Evolutionary conservation across 2,113 vertebrate genomes (phyloP).

Genomic region (Athene cunicularia): DNA sequence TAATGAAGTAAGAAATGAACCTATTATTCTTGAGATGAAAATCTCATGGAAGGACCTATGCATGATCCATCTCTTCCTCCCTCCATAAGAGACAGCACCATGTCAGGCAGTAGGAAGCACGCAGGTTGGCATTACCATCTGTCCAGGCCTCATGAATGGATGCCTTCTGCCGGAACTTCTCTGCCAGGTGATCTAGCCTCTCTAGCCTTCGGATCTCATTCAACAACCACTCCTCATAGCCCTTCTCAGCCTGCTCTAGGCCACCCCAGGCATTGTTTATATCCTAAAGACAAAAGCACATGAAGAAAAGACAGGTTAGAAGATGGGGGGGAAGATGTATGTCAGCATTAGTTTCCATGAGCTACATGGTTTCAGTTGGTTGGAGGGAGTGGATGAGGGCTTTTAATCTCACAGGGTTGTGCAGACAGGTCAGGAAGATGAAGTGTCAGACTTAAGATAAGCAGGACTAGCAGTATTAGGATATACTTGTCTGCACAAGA

Average conservation of each 20-base stretch:
- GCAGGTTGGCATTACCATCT: constrained; percentile 80
- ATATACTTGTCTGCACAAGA: neutral
- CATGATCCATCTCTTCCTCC: neutral
- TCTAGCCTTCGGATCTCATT: constrained; percentile 97
- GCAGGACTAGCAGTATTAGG: neutral
- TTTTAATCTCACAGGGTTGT: neutral
- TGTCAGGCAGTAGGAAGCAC: neutral
- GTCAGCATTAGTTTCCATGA: neutral
- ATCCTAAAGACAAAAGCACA: constrained; percentile 77
- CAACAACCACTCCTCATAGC: constrained; percentile 97
- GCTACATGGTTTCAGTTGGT: neutral
- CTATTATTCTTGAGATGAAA: neutral
- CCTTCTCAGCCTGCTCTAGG: constrained; percentile 96
- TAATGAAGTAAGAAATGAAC: neutral
- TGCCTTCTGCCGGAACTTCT: constrained; percentile 98
- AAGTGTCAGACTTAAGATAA: neutral
- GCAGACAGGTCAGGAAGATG: neutral
- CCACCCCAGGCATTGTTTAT: constrained; percentile 94
- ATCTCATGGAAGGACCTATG: neutral
- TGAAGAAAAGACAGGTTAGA: constrained; percentile 11
- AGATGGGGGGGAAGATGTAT: neutral
- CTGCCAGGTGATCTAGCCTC: constrained; percentile 94
- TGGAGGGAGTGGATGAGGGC: neutral
- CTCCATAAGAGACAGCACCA: neutral
- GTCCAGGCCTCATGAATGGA: constrained; percentile 98